Evolutionary conservation across 2,797 vertebrate species (phyloP), one percentile per base, ranked within the genome.

Genomic region (Protosalanx chinensis): DNA sequence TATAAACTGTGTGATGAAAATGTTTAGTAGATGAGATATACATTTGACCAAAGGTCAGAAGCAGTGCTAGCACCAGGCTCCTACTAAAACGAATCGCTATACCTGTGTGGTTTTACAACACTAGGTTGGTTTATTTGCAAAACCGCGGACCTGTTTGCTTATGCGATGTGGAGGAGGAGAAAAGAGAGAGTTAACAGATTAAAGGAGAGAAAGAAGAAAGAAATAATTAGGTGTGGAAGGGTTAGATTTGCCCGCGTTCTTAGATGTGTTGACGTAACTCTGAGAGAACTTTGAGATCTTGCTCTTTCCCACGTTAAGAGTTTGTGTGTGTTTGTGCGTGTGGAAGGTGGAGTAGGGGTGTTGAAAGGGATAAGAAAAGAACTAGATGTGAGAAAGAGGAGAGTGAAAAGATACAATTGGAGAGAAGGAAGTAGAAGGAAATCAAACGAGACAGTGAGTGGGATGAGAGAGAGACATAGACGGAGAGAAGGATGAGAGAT

Each of bases 261-360:
- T 68, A 72, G 85, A 78, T 81, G 71, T 71, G 13, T 62, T 62
- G 78, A 78, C 84, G 84, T 80, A 71, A 88, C 77, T 88, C 84
- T 87, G 79, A 35, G 46, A 76, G 79, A 83, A 81, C 81, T 79
- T 81, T 70, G 68, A 76, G 81, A 83, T 86, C 78, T 81, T 72
- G 79, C 71, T 76, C 81, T 83, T 46, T 46, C 83, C 82, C 76
- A 76, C 89, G 85, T 86, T 90, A 88, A 90, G 6, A 23, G 56
- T 23, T n/a, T 20, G 56, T 4, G 35, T 41, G 41, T 46, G 41
- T 46, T 46, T 46, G 41, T 46, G 41, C 41, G 41, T 23, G 56
- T 58, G 56, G 12, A 46, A 58, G 56, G 18, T 20, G 56, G 23
- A 5, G 16, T 6, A n/a, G n/a, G 56, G 56, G 18, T n/a, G 16